A percentile compares a stretch with the other conserved stretches of the same genome.
These are phyloP conservation scores for Mimas tiliae DNA, from an alignment of 2,888 invertebrate species.

Conservation along the genomic window DNA sequence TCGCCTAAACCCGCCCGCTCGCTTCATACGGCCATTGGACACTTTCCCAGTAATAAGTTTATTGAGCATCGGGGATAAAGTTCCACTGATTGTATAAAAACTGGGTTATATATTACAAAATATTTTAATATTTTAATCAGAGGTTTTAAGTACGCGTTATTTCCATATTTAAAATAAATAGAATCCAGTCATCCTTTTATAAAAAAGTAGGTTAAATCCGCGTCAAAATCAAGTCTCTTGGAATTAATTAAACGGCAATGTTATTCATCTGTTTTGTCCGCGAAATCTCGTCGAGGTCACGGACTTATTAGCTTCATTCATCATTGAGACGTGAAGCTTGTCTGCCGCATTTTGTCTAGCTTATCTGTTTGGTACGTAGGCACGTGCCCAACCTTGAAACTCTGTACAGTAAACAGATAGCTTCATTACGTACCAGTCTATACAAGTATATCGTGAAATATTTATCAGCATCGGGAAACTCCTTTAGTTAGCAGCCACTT, in stretches of 20 bases:
- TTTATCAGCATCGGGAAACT: not conserved
- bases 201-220: conserved; percentile 19
- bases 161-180: conserved; percentile 4
- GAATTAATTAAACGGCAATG: conserved; percentile 34
- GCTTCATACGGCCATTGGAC: conserved; percentile 61
- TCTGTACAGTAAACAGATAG: conserved; percentile 23
- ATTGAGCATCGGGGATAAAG: conserved; percentile 39
- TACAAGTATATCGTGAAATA: conserved; percentile 14
- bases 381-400: conserved; percentile 37
- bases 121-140: not conserved
- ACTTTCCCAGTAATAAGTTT: conserved; percentile 69
- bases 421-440: conserved; percentile 8
- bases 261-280: conserved; percentile 38
- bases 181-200: conserved; percentile 7
- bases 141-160: not conserved
- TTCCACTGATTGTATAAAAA: conserved; percentile 4
- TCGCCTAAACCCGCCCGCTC: conserved; percentile 61
- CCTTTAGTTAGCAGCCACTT: not conserved
- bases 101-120: not conserved
- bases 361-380: conserved; percentile 45
- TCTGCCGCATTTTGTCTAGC: conserved; percentile 46
- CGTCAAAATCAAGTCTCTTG: conserved; percentile 22
- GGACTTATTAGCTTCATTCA: conserved; percentile 42
- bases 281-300: conserved; percentile 42
- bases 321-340: conserved; percentile 43